A percentile compares a stretch with the other conserved stretches of the same genome.
phyloP scores from a whole-genome alignment of 30 jellyfish, hydroid and myxozoan genomes.

The Aurelia aurita complex sp. Pacific region DNA sequence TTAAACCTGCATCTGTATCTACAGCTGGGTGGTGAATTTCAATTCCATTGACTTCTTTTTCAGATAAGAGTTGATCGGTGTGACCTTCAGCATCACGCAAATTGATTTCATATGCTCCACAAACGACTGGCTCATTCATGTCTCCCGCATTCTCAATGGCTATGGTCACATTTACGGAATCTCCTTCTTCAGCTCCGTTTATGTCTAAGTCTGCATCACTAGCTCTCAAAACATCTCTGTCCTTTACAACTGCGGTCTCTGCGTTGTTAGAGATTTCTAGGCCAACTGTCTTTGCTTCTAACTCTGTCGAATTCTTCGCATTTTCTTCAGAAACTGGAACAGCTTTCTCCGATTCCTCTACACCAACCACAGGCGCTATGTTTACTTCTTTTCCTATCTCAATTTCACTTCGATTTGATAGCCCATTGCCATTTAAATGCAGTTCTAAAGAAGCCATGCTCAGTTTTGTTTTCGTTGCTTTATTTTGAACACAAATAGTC shows the following conservation, averaged over 20 bases:
- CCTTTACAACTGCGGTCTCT: too few species aligned
- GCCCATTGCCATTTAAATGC: neutral
- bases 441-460: neutral
- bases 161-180: too few species aligned
- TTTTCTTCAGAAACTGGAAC: neutral
- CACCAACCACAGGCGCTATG: neutral
- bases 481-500: neutral
- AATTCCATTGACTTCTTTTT: neutral
- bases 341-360: neutral
- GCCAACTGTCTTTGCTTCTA: too few species aligned
- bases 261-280: too few species aligned
- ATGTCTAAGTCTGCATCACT: neutral
- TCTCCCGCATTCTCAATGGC: too few species aligned
- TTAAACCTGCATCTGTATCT: neutral
- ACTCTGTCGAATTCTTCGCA: neutral
- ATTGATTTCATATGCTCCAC: neutral
- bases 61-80: neutral
- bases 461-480: neutral
- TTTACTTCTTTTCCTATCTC: conserved; percentile 1
- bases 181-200: neutral
- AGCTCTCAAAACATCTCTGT: neutral
- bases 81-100: neutral
- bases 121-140: neutral
- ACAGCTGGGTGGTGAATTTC: neutral
- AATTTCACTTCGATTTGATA: neutral